Evolutionary conservation across 2,888 invertebrate species (phyloP).

Genomic region (Furcula furcula): DNA sequence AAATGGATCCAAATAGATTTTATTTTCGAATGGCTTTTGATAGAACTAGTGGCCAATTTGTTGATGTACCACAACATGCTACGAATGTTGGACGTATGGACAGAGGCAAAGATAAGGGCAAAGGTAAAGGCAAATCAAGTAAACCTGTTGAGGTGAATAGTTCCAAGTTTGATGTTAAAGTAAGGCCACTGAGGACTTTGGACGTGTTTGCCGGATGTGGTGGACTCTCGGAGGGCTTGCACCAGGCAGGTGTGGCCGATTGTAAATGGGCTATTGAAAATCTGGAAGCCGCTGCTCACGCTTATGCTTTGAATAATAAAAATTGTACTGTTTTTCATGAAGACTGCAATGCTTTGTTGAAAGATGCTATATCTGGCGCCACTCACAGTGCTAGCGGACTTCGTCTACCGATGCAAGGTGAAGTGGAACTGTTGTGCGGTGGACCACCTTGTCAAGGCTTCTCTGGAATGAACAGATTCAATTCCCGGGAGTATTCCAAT

Average conservation of each 20-base stretch:
- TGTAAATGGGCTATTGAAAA: conserved; percentile 92
- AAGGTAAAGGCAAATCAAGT: conserved; percentile 84
- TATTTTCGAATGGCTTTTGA: conserved; percentile 88
- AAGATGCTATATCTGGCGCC: conserved; percentile 84
- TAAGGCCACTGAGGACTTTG: conserved; percentile 83
- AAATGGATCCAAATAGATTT: conserved; percentile 85
- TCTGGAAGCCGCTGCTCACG: conserved; percentile 88
- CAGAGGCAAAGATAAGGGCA: conserved; percentile 85
- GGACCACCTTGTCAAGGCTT: conserved; percentile 96
- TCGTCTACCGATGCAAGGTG: conserved; percentile 87
- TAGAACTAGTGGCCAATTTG: conserved; percentile 73
- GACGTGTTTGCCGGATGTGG: conserved; percentile 95
- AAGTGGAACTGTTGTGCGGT: conserved; percentile 92
- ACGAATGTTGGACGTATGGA: conserved; percentile 81
- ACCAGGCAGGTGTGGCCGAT: conserved; percentile 85
- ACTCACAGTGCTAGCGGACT: conserved; percentile 73
- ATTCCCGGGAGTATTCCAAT: conserved; percentile 90
- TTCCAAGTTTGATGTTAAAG: conserved; percentile 44
- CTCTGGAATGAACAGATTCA: conserved; percentile 94
- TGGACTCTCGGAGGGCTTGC: conserved; percentile 88
- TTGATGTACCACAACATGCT: conserved; percentile 84
- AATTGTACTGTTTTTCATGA: conserved; percentile 88
- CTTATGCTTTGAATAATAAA: conserved; percentile 89
- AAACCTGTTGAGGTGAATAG: conserved; percentile 44
- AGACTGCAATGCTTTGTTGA: conserved; percentile 89